Conservation (phyloP, 2,888 invertebrate species). For the Cactoblastis cactorum region DNA sequence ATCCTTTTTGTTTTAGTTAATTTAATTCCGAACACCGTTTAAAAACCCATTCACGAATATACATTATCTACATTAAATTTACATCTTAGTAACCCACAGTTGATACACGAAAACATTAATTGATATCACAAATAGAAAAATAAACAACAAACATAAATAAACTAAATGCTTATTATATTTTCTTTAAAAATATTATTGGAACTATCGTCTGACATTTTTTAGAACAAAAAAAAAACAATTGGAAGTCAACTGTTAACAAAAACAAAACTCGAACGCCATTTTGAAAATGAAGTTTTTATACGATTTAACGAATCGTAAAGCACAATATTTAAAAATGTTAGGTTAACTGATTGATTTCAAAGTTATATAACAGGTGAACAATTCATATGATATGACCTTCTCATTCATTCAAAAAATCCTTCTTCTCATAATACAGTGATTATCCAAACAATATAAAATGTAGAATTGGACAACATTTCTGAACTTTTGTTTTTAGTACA, state of each 20-base stretch:
- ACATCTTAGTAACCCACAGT: constrained; percentile 1
- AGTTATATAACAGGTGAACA: no score
- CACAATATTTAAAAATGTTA: no score
- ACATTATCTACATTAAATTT: constrained; percentile 9
- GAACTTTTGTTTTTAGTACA: no score
- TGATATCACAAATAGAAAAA: constrained; percentile 1
- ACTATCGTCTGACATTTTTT: background rate
- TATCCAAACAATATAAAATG: no score
- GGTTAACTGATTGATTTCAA: no score
- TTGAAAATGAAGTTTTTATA: no score
- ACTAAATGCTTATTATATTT: background rate
- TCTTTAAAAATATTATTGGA: background rate
- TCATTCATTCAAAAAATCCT: no score
- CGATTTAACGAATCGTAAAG: no score
- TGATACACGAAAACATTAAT: background rate
- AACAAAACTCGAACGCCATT: no score
- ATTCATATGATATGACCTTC: no score
- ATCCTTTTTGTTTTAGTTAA: background rate
- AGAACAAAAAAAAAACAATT: background rate
- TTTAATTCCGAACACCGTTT: constrained; percentile 10
- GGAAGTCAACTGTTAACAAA: background rate
- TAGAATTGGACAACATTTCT: no score
- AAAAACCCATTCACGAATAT: background rate
- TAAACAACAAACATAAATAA: background rate
- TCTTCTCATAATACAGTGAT: no score